phyloP scores from a whole-genome alignment of 2,888 invertebrate species.

The Hyposoter didymator region DNA sequence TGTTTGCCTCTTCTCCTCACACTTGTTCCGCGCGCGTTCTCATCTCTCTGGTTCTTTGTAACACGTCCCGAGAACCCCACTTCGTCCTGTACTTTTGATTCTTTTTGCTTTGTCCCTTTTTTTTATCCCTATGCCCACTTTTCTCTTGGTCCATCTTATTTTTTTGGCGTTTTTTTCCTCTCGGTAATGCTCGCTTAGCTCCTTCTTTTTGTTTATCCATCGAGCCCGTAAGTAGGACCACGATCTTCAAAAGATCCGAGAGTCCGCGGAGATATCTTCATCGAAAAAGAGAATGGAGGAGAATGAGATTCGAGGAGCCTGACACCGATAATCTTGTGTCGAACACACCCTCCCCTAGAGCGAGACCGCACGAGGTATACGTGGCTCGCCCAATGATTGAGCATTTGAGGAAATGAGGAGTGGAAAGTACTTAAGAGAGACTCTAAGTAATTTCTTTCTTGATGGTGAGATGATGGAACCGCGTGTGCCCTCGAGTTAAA shows the following conservation, averaged over 20 bases:
- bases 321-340: slow-evolving; percentile 56
- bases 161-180: slow-evolving; percentile 28
- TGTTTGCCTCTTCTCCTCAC: slow-evolving; percentile 54
- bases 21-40: slow-evolving; percentile 47
- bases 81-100: slow-evolving; percentile 66
- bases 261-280: slow-evolving; percentile 58
- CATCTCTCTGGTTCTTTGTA: slow-evolving; percentile 65
- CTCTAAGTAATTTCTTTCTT: slow-evolving; percentile 59
- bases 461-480: slow-evolving; percentile 45
- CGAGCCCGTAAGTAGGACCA: slow-evolving; percentile 38
- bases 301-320: slow-evolving; percentile 39
- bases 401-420: slow-evolving; percentile 60
- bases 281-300: slow-evolving; percentile 25
- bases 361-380: background rate
- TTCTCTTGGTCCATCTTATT: slow-evolving; percentile 32
- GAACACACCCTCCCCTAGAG: slow-evolving; percentile 22
- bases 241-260: slow-evolving; percentile 40
- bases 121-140: slow-evolving; percentile 59
- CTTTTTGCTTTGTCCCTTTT: slow-evolving; percentile 51
- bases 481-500: slow-evolving; percentile 39
- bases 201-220: slow-evolving; percentile 45
- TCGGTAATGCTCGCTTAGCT: slow-evolving; percentile 32
- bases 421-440: slow-evolving; percentile 51
- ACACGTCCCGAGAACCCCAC: slow-evolving; percentile 65
- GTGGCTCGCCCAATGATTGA: slow-evolving; percentile 52